Evolutionary conservation across 2,888 invertebrate species (phyloP).

Genomic region (Drosophila kokeensis): DNA sequence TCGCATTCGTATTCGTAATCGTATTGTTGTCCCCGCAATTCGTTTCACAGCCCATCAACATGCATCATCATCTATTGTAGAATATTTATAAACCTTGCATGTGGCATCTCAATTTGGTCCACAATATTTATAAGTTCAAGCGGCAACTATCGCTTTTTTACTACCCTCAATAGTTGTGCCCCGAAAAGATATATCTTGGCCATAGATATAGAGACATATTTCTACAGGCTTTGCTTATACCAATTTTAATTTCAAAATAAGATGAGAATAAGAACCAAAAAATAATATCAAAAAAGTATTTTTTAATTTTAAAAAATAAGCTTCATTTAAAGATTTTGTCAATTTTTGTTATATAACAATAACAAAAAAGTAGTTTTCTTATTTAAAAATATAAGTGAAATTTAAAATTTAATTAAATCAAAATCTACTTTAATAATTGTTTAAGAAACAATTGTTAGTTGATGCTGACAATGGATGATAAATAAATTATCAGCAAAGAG

Average conservation of each 20-base stretch:
- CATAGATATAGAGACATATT: background rate
- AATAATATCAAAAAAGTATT: background rate
- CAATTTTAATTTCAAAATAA: background rate
- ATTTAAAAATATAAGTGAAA: too few species aligned
- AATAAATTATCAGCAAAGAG: background rate
- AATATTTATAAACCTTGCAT: slow-evolving; percentile 49
- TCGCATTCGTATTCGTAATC: slow-evolving; percentile 29
- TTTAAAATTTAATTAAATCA: background rate
- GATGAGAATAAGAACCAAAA: background rate
- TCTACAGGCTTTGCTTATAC: background rate
- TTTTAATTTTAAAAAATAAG: background rate
- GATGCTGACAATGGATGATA: background rate
- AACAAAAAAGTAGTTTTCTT: background rate
- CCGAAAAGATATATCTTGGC: background rate
- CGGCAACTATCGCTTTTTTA: background rate
- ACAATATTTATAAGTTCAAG: slow-evolving; percentile 2
- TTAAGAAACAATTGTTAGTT: background rate
- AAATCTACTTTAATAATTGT: background rate
- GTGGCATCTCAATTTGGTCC: slow-evolving; percentile 23
- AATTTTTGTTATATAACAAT: background rate
- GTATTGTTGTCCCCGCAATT: slow-evolving; percentile 56
- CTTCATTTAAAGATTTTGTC: background rate
- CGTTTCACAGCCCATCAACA: slow-evolving; percentile 38
- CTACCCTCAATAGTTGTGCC: background rate
- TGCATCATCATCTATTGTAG: slow-evolving; percentile 46